These are phyloP conservation scores for Drosophila prolongata DNA, from an alignment of 2,888 invertebrate species.

Conservation along the genomic window DNA sequence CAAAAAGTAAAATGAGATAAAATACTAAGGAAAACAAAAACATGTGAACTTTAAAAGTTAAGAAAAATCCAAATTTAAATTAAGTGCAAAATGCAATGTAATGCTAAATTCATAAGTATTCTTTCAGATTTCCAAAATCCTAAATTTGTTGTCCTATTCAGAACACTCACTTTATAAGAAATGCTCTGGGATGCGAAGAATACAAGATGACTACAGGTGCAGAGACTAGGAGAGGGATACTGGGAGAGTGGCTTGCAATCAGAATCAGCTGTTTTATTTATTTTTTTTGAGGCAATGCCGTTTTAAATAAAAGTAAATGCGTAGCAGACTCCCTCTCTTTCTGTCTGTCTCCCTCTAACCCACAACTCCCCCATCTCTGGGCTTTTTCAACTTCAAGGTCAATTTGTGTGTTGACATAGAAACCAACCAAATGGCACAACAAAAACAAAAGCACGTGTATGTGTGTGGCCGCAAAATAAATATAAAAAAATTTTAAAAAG, in stretches of 20 bases:
- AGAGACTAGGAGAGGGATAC: not conserved
- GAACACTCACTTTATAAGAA: no score
- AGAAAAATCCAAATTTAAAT: constrained; percentile 16
- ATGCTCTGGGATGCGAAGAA: no score
- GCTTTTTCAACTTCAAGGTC: constrained; percentile 58
- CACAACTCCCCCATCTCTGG: not conserved
- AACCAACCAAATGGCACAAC: constrained; percentile 59
- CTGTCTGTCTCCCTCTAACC: not conserved
- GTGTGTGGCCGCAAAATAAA: constrained; percentile 22
- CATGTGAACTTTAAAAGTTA: constrained; percentile 3
- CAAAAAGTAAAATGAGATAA: constrained; percentile 11
- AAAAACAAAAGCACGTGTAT: constrained; percentile 43
- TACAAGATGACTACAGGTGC: constrained; percentile 10
- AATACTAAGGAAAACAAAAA: constrained; percentile 16
- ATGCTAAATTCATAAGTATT: no score
- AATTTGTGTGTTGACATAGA: constrained; percentile 74
- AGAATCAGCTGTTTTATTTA: constrained; percentile 28
- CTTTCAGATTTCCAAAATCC: no score
- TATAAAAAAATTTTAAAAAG: not conserved
- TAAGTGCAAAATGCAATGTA: constrained; percentile 6
- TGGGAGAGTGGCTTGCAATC: constrained; percentile 18
- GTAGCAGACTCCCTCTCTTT: constrained; percentile 1
- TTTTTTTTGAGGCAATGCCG: constrained; percentile 1
- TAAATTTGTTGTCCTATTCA: no score
- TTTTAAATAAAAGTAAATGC: constrained; percentile 19